These are phyloP conservation scores for Epinephelus awoara DNA, from an alignment of 2,797 vertebrate genomes.

Conservation along the genomic window DNA sequence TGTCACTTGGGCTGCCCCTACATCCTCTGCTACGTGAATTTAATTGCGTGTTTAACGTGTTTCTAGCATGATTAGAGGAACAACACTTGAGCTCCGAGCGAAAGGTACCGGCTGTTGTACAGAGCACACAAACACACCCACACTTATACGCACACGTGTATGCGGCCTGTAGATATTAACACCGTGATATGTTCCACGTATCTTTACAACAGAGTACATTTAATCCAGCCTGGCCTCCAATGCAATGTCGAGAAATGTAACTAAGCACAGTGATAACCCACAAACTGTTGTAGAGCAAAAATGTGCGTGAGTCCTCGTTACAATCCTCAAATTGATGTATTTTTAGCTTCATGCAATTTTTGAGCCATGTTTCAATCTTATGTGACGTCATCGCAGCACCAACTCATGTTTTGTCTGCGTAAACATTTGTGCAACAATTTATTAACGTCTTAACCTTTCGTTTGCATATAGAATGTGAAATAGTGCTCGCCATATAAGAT, in stretches of 20 bases:
- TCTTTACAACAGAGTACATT: conserved; percentile 52
- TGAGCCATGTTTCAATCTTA: conserved; percentile 63
- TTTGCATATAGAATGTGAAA: conserved; percentile 79
- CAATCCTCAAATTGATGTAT: conserved; percentile 54
- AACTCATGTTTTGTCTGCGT: conserved; percentile 47
- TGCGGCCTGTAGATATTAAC: conserved; percentile 70
- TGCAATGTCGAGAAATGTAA: conserved; percentile 56
- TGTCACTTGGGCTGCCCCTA: conserved; percentile 49
- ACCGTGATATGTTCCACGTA: conserved; percentile 38
- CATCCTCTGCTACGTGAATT: conserved; percentile 49
- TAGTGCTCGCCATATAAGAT: conserved; percentile 79
- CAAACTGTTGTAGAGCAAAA: conserved; percentile 58
- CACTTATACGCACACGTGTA: conserved; percentile 22
- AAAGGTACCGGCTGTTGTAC: conserved; percentile 59
- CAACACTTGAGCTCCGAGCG: conserved; percentile 30
- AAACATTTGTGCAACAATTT: conserved; percentile 70
- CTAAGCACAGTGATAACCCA: conserved; percentile 68
- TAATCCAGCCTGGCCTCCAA: conserved; percentile 69
- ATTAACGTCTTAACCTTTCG: conserved; percentile 65
- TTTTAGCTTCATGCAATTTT: conserved; percentile 63
- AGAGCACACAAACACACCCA: conserved; percentile 53
- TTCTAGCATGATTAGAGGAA: conserved; percentile 60
- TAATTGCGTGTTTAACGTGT: conserved; percentile 51
- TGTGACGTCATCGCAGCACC: conserved; percentile 36
- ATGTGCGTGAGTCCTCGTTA: conserved; percentile 52